phyloP scores from a whole-genome alignment of 2,888 invertebrate species.

The Drosophila cracens region DNA sequence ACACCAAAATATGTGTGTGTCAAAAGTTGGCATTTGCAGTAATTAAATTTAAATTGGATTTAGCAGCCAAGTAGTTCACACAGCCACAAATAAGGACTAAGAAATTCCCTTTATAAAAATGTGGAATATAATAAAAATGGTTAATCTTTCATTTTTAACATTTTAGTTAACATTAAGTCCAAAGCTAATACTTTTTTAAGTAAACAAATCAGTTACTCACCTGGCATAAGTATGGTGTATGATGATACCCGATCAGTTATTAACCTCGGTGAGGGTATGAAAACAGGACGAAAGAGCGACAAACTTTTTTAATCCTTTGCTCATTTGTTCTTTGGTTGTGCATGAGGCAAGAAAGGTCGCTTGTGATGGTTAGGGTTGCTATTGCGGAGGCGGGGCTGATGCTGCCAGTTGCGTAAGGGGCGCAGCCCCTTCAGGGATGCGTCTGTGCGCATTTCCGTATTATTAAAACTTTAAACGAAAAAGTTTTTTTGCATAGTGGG shows the following conservation, averaged over 20 bases:
- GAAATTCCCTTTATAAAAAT: not conserved
- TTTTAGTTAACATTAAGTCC: not conserved
- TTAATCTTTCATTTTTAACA: not conserved
- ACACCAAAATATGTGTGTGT: conserved; percentile 42
- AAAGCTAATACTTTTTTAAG: not conserved
- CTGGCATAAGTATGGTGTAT: not conserved
- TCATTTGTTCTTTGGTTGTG: conserved; percentile 59
- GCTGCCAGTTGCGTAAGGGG: not conserved
- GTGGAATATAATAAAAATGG: not conserved
- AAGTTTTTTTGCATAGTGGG: conserved; percentile 53
- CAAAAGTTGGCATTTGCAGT: conserved; percentile 71
- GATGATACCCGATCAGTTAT: not conserved
- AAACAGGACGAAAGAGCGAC: conserved; percentile 24
- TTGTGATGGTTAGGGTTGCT: not conserved
- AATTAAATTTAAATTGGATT: conserved; percentile 77
- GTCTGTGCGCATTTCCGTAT: conserved; percentile 31
- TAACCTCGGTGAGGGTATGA: not conserved
- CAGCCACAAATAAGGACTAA: not conserved
- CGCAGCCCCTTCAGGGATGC: not conserved
- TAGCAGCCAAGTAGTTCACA: conserved; percentile 35
- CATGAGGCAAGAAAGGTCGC: conserved; percentile 32
- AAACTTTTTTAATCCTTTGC: conserved; percentile 74
- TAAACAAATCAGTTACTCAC: not conserved
- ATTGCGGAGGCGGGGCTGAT: not conserved
- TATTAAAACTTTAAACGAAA: conserved; percentile 70